Evolutionary conservation across 1,140 invertebrate species (phyloP), one percentile per base, ranked within the genome.

Genomic region (Amphibalanus amphitrite): DNA sequence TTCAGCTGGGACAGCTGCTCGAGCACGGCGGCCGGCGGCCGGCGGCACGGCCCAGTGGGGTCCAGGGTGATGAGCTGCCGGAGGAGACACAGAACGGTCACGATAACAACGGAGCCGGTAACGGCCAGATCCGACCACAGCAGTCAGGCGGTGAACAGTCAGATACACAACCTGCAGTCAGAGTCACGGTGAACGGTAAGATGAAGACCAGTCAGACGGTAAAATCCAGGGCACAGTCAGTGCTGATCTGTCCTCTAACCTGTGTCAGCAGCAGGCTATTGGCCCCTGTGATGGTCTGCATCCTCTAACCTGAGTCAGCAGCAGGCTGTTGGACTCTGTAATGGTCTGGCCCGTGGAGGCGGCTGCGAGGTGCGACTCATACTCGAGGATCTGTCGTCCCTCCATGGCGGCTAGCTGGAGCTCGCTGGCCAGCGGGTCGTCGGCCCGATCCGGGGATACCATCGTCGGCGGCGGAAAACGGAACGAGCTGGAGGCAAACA

Each of bases 291-390:
- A 98, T 93, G 28, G 90, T 87, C 26, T 89, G 85, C 77, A 85
- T 89, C 95, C 81, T 97, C 95, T 80, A 95, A 59, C 47, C 47
- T 59, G 47, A 17, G 15, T 72, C 15, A 97, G 82, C 4, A 97
- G 81, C 8, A 95, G 82, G 77, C 92, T 95, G 72, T 89, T 94
- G 76, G 88, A 86, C 80, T 97, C 95, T 3, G 90, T 97, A 73
- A 98, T 93, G 28, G 90, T 87, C 26, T 89, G 85, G 77, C 85
- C 89, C 25, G 90, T 92, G 74, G 92, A 92, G 64, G 87, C 89
- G 8, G 91, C 91, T 0, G 95, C 95, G 33, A 98, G 81, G 82
- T 97, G 91, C 0, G 87, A 86, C 83, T 98, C 95, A 81, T 97
- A 95, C 80, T 95, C 90, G 0, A 98, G 78, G 74, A 98, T 94